Evolutionary conservation across 2,888 invertebrate species (phyloP), one percentile per base, ranked within the genome.

Genomic region (Rosalia funebris): DNA sequence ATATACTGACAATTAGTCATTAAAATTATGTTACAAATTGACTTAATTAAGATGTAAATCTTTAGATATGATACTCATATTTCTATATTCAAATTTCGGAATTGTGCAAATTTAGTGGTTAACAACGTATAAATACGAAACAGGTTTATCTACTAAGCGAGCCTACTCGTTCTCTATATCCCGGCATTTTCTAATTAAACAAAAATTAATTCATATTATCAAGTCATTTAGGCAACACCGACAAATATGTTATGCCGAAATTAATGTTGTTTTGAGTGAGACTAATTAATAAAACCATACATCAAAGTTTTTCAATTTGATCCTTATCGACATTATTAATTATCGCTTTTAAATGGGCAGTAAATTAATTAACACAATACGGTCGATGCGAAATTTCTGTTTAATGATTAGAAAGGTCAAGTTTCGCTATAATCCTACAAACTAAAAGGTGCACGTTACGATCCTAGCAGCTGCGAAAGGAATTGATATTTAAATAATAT

Each of bases 261-360:
- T 34, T 34, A 11, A 34, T 34, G 34, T n/a, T 34, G 34, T 34
- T n/a, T 34, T 11, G 10, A n/a, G 5, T 2, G 2, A 34, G 34
- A 34, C 34, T 11, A 47, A 47, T 47, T 34, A 47, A 47, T 47
- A 32, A n/a, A 47, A 34, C 34, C 34, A 34, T 47, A 47, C 36
- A 47, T 47, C 37, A 50, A 50, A 19, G n/a, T 39, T 25, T 17
- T 20, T 50, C 20, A 50, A 39, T 39, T 39, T 39, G 50, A 50
- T 50, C 12, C 16, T 39, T 39, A 50, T 50, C 50, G 34, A 10
- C 37, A 15, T 34, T 50, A 50, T 50, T 39, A 37, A 50, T 50
- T 37, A 11, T 9, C 17, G 15, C 20, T 14, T 37, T 50, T 50
- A 39, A 20, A 19, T 37, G 15, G 20, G 20, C 50, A 20, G 39